Percentiles rank a stretch among this genome's conserved stretches.
Conservation (phyloP, 2,888 invertebrate species). For the Chalcosyrphus nemorum region DNA sequence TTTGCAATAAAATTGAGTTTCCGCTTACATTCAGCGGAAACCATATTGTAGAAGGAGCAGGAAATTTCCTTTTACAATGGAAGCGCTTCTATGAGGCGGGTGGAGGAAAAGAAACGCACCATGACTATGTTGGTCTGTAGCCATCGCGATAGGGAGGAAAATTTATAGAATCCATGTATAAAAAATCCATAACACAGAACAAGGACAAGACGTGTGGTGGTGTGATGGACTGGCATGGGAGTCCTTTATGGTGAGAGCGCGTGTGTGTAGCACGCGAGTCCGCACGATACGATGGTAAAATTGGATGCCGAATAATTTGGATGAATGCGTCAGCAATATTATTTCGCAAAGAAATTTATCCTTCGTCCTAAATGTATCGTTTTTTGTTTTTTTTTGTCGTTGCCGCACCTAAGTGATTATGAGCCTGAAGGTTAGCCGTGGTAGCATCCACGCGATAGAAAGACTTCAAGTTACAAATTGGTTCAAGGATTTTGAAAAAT, state of each 20-base stretch:
- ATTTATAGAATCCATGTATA: slow-evolving; percentile 50
- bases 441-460: slow-evolving; percentile 46
- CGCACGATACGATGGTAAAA: slow-evolving; percentile 43
- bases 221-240: too few species aligned
- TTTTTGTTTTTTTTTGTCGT: too few species aligned
- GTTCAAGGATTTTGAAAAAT: slow-evolving; percentile 36
- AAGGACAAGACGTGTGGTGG: too few species aligned
- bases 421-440: slow-evolving; percentile 38
- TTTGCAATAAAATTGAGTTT: slow-evolving; percentile 61
- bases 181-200: slow-evolving; percentile 56
- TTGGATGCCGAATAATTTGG: slow-evolving; percentile 58
- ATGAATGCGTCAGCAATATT: slow-evolving; percentile 61
- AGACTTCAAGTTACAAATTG: slow-evolving; percentile 62
- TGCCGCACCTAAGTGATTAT: slow-evolving; percentile 40
- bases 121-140: slow-evolving; percentile 31
- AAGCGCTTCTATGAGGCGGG: slow-evolving; percentile 1
- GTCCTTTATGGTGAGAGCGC: slow-evolving; percentile 9
- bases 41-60: slow-evolving; percentile 42
- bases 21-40: slow-evolving; percentile 38
- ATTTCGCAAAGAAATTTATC: not conserved
- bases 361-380: not conserved
- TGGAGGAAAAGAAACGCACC: too few species aligned
- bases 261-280: slow-evolving; percentile 34
- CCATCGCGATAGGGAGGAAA: slow-evolving; percentile 29
- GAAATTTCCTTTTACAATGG: slow-evolving; percentile 3